Evolutionary conservation across 2,797 vertebrate genomes (phyloP).

Genomic region (Argya squamiceps): DNA sequence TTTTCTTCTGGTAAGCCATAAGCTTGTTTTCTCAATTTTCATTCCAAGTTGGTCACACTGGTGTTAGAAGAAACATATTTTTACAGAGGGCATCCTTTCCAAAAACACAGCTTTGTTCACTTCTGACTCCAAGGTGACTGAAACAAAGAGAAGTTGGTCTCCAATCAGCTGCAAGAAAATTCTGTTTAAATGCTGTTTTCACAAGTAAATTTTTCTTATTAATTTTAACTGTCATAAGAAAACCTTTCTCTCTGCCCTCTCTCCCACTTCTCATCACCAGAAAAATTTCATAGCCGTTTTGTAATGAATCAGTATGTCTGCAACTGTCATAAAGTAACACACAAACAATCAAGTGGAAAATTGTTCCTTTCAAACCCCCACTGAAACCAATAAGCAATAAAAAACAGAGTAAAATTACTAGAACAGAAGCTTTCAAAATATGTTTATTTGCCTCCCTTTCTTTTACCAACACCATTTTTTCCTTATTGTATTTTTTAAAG

Average conservation of each 20-base stretch:
- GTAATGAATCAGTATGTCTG: background rate
- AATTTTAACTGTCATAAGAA: constrained; percentile 1
- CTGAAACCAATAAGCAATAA: background rate
- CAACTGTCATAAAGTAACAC: background rate
- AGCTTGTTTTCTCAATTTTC: background rate
- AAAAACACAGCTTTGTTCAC: background rate
- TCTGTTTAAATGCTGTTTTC: background rate
- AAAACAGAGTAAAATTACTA: background rate
- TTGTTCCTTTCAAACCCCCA: background rate
- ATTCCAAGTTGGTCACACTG: background rate
- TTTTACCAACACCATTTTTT: background rate
- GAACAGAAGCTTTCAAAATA: background rate
- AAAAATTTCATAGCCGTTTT: constrained; percentile 5
- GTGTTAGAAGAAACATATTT: background rate
- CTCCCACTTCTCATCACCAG: background rate
- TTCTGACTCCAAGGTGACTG: background rate
- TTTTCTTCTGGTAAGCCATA: background rate
- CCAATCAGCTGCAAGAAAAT: background rate
- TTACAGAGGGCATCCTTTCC: background rate
- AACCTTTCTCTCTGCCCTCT: background rate
- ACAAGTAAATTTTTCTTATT: background rate
- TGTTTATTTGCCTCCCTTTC: background rate
- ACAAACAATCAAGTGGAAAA: background rate
- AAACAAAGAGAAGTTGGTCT: background rate
- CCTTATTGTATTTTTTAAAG: background rate